Base-by-base conservation (phyloP, 2,113 vertebrate species). In the Bos javanicus region DNA sequence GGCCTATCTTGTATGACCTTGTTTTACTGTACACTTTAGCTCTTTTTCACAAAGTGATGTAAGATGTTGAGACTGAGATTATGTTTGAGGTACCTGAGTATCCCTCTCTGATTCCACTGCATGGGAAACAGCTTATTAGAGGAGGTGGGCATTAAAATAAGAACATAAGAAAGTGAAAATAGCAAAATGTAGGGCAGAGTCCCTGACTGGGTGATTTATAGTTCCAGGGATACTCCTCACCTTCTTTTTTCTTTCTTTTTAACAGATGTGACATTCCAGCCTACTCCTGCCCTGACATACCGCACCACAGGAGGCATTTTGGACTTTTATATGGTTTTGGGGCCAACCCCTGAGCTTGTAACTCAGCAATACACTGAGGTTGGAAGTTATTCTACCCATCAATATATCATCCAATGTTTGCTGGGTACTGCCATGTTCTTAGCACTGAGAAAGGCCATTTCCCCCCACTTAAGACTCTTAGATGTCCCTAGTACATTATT, bases 271-370 rank as follows among this genome's bases (percentile, higher is more conserved):
- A 99, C 99, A 0, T 98, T 99, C 54, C 99, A 99, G 98, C 99
- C 99, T 1, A 99, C 98, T 17, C 99, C 99, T 84, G 99, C 99
- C 54, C 97, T 99, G 93, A 99, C 99, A 0, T 99, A 99, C 67
- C 99, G 99, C 46, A 99, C 99, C n/a, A 46, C 97, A 2, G 99
- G 99, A 91, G 99, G 99, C 21, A 99, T 99, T 97, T 98, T 99
- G 1, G 99, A 99, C 97, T 99, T 99, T 98, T 99, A 99, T 98
- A 94, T 99, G 98, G 97, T 99, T 59, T 91, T 99, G 98, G 99
- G 99, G 87, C 99, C 99, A 13, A 99, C 99, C 0, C 99, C 99
- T 39, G 99, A 99, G 82, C 98, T 98, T 89, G 99, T 99, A 83
- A 99, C 99, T 84, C 99, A 99, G 95, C 91, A 99, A 67, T 99